A percentile compares a stretch with the other conserved stretches of the same genome.
Conservation (phyloP, 2,888 invertebrate species). For the Athripsodes cinereus region DNA sequence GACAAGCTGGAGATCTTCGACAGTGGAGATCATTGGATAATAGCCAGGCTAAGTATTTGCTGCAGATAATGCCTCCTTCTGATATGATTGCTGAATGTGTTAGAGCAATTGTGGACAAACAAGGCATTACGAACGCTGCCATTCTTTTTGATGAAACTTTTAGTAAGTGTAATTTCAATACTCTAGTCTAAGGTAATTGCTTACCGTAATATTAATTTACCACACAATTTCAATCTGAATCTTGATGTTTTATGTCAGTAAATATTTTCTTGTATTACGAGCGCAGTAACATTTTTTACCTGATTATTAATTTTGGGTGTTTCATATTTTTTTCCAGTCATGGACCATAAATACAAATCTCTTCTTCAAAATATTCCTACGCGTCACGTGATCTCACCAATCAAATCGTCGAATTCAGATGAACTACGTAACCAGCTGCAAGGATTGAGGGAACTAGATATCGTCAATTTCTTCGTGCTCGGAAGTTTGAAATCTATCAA, state of each 20-base stretch:
- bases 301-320: neutral
- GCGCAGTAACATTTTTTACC: too few species aligned
- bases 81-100: conserved; percentile 81
- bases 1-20: conserved; percentile 74
- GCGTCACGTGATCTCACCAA: conserved; percentile 75
- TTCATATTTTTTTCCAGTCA: conserved; percentile 50
- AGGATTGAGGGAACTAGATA: conserved; percentile 71
- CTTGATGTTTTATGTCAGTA: too few species aligned
- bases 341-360: conserved; percentile 92
- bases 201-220: too few species aligned
- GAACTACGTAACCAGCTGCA: conserved; percentile 63
- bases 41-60: conserved; percentile 66
- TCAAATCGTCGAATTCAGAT: conserved; percentile 53
- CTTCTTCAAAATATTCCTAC: conserved; percentile 85
- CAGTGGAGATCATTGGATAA: conserved; percentile 73
- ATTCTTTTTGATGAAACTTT: conserved; percentile 86
- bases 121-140: conserved; percentile 88
- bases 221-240: too few species aligned
- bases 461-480: conserved; percentile 84
- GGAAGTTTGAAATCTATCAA: conserved; percentile 68
- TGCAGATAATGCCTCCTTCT: conserved; percentile 81
- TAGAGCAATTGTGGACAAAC: conserved; percentile 69
- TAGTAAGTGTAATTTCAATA: conserved; percentile 44
- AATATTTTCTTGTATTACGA: too few species aligned
- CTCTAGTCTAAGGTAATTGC: too few species aligned